A percentile compares a stretch with the other conserved stretches of the same genome.
Evolutionary conservation across 1,140 invertebrate genomes (phyloP).

Genomic region (Drosophila azteca): DNA sequence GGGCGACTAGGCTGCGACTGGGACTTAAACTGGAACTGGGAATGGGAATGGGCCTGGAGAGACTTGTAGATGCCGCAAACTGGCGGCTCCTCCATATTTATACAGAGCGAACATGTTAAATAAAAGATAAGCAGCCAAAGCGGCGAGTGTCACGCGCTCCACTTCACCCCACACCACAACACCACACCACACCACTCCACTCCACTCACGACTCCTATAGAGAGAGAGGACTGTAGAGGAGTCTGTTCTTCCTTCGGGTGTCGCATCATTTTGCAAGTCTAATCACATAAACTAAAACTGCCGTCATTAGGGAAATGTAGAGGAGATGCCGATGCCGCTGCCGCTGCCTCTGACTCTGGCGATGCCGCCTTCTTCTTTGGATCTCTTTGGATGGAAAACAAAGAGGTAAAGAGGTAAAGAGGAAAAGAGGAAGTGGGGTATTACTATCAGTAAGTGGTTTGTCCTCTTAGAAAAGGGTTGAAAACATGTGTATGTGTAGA

Average conservation of each 20-base stretch:
- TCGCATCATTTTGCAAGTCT: slow-evolving; percentile 60
- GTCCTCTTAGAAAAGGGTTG: too few relatives aligned
- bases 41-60: slow-evolving; percentile 13
- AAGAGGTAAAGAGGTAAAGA: not conserved
- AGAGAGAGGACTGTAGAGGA: not conserved
- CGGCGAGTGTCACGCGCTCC: slow-evolving; percentile 71
- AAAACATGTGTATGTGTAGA: too few relatives aligned
- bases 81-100: slow-evolving; percentile 70
- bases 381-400: slow-evolving; percentile 18
- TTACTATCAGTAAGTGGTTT: not conserved
- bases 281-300: slow-evolving; percentile 67
- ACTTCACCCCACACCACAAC: not conserved
- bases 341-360: too few relatives aligned
- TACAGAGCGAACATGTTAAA: slow-evolving; percentile 78
- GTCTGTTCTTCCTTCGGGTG: slow-evolving; percentile 24
- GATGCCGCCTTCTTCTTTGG: slow-evolving; percentile 21
- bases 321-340: slow-evolving; percentile 7
- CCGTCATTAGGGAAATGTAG: slow-evolving; percentile 36
- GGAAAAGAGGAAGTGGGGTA: too few relatives aligned
- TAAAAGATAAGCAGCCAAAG: slow-evolving; percentile 74
- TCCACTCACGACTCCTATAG: not conserved
- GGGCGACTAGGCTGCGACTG: not conserved
- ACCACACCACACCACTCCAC: not conserved
- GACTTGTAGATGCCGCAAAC: slow-evolving; percentile 27
- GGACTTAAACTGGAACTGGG: too few relatives aligned